Evolutionary conservation across 2,113 vertebrate species (phyloP).

Genomic region (Clarias macrocephalus): DNA sequence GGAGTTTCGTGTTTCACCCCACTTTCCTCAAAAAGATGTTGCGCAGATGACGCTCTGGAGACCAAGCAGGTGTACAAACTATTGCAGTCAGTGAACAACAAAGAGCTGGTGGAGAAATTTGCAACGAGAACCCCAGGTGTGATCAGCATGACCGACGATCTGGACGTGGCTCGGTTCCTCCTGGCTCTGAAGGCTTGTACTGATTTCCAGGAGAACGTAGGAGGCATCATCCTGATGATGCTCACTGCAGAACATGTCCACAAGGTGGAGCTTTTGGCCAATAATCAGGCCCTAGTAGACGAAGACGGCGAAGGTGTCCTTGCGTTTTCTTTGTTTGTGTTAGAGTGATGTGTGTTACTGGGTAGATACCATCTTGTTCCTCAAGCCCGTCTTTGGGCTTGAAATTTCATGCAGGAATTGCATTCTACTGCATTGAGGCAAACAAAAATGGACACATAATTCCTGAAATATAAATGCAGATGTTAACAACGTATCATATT

Average conservation of each 20-base stretch:
- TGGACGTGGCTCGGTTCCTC: constrained; percentile 81
- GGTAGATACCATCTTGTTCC: neutral
- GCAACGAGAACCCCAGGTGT: constrained; percentile 76
- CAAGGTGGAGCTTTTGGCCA: constrained; percentile 71
- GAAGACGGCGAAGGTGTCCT: constrained; percentile 79
- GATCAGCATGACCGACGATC: constrained; percentile 82
- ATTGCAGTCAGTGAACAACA: constrained; percentile 81
- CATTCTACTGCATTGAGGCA: constrained; percentile 80
- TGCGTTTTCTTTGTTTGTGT: neutral
- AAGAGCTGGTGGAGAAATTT: constrained; percentile 79
- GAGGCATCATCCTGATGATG: constrained; percentile 76
- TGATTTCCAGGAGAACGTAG: constrained; percentile 78
- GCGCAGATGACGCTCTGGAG: constrained; percentile 68
- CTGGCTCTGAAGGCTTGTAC: constrained; percentile 78
- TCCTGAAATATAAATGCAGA: constrained; percentile 72
- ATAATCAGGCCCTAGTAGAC: constrained; percentile 73
- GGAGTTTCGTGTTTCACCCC: too few relatives aligned
- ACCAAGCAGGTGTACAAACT: constrained; percentile 86
- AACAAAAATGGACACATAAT: constrained; percentile 72
- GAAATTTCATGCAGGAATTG: constrained; percentile 68
- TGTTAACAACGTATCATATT: constrained; percentile 72
- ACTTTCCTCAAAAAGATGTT: too few relatives aligned
- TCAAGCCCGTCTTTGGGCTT: neutral
- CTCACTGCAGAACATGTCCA: constrained; percentile 75
- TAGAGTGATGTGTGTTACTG: neutral